Conservation (phyloP, 2,888 invertebrate genomes). For the Diarsia brunnea region DNA sequence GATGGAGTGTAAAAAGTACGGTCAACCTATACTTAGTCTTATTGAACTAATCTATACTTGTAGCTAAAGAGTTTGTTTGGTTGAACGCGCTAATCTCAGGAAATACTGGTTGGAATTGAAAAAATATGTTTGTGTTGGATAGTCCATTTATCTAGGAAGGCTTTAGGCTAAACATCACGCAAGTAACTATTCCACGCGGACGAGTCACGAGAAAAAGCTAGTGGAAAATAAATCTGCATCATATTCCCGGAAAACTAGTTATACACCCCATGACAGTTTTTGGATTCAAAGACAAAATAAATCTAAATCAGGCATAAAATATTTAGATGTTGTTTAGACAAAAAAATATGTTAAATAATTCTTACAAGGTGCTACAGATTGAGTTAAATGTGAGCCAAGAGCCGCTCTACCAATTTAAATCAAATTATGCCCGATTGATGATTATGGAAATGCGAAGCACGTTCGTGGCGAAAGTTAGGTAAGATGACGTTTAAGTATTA, state of each 20-base stretch:
- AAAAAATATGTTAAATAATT: background rate
- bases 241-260: background rate
- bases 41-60: too few relatives aligned
- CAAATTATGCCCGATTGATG: conserved; percentile 9
- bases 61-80: too few relatives aligned
- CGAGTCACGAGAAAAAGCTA: too few relatives aligned
- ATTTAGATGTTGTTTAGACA: background rate
- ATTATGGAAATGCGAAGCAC: conserved; percentile 9
- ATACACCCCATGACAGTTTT: background rate
- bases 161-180: too few relatives aligned
- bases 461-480: conserved; percentile 32
- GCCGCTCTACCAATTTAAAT: background rate
- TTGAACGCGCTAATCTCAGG: too few relatives aligned
- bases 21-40: background rate
- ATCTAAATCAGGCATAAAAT: background rate
- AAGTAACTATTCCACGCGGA: too few relatives aligned
- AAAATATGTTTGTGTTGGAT: too few relatives aligned
- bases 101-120: too few relatives aligned
- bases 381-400: background rate
- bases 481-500: conserved; percentile 14
- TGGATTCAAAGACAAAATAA: background rate
- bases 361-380: background rate
- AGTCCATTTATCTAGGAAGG: too few relatives aligned
- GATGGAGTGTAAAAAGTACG: background rate
- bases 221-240: background rate